These are phyloP conservation scores for Tympanuchus pallidicinctus DNA, from an alignment of 2,113 vertebrate species.

Conservation along the genomic window DNA sequence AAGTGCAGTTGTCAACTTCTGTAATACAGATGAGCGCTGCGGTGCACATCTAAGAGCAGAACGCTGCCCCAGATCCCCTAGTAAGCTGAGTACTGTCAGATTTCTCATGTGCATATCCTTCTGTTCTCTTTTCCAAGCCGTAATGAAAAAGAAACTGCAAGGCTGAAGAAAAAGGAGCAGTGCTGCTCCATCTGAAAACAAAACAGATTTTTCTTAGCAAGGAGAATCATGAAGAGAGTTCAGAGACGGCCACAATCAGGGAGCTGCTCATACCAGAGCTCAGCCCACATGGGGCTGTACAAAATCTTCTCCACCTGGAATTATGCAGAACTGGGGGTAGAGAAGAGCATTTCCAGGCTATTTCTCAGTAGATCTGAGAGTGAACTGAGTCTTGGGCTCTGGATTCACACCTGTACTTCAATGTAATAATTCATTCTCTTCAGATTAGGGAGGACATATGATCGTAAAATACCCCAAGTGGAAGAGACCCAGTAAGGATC, in stretches of 20 bases:
- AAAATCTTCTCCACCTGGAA: background rate
- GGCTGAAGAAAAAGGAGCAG: background rate
- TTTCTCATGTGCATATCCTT: background rate
- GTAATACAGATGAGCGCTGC: background rate
- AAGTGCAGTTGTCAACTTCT: slow-evolving; percentile 17
- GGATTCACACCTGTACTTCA: background rate
- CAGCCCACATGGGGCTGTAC: background rate
- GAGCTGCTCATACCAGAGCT: background rate
- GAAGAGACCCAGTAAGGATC: too few relatives aligned
- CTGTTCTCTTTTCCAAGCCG: background rate
- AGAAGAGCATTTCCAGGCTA: background rate
- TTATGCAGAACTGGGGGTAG: background rate
- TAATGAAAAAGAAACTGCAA: background rate
- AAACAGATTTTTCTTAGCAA: background rate
- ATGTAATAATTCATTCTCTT: background rate
- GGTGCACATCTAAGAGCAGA: background rate
- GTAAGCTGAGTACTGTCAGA: background rate
- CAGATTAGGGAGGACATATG: background rate
- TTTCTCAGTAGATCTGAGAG: background rate
- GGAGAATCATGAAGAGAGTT: background rate
- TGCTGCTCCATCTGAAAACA: background rate
- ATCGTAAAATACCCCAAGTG: too few relatives aligned
- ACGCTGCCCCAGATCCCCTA: background rate
- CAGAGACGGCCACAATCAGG: background rate
- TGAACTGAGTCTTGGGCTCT: background rate